Base-by-base conservation (phyloP, 2,888 invertebrate species). In the Nomada goodeniana region DNA sequence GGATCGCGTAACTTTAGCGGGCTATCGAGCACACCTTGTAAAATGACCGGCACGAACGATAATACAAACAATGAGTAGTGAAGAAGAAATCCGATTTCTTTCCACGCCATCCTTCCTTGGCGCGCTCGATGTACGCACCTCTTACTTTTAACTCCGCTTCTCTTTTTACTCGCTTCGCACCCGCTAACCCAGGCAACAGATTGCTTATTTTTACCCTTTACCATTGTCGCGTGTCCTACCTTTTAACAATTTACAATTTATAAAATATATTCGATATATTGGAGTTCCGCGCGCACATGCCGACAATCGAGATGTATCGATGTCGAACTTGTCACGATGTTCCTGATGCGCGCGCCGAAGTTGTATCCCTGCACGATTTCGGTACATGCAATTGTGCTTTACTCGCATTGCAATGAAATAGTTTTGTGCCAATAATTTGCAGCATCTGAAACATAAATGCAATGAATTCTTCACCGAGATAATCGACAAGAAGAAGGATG, bases 61-160 rank as follows among this genome's bases (percentile, higher is more conserved):
- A 80, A 82, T 80, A 82, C 81, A 82, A 73, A 74, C 69, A 67
- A 70, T 80, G 57, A 72, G 71, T 63, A 79, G 81, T 74, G 74
- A 80, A 61, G 23, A 15, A n/a, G 15, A 53, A 59, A 77, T 60
- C 44, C 44, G n/a, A 59, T 65, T 47, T 29, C 65, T 70, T 63
- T 44, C 15, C 60, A 64, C 29, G 26, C 42, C 47, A 23, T 64
- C 53, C 59, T 47, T 36, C 36, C 36, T 36, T 36, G 36, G 36
- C 36, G 36, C 36, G 36, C 36, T 36, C 36, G 36, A 36, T 36
- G 36, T 36, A 36, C 36, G 36, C 36, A 47, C 13, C 47, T 36
- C 7, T 47, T 15, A 47, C 47, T 11, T 47, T 47, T 15, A 47
- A 47, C 3, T 2, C 13, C 47, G 13, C 1, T 47, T 47, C 15